Evolutionary conservation across 2,888 invertebrate genomes (phyloP), one percentile per base, ranked within the genome.

Genomic region (Salticus scenicus): DNA sequence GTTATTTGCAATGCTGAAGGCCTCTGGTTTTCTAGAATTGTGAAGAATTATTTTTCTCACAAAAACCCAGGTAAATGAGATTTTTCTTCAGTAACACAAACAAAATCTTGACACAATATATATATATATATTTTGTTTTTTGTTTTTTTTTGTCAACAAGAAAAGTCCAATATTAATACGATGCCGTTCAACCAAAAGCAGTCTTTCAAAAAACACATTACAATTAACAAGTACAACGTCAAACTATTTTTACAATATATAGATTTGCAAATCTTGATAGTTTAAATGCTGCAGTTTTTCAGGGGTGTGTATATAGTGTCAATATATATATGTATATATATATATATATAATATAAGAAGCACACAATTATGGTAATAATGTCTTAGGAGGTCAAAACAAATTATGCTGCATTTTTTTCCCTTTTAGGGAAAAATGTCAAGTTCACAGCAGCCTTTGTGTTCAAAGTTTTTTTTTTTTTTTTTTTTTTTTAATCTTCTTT

Each of bases 201-300:
- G 72, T 82, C 72, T 31, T 72, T 66, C 63, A 71, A n/a, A n/a
- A n/a, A 83, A 83, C 76, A 83, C 83, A 73, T 72, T 83, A 83
- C 83, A 70, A 77, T 83, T 83, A 83, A 83, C 83, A 83, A 72
- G 72, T 77, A 83, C 83, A 83, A 83, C 82, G 82, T 82, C 76
- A 72, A 82, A 70, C 83, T 83, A 83, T 77, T 73, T 77, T 77
- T 83, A 83, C 73, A 83, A 83, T 83, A 83, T 83, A 83, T 76
- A 83, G 83, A 83, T 77, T 83, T 83, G 83, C 83, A 72, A 83
- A 72, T 83, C 82, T 83, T 77, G 83, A 77, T 83, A 83, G 73
- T 63, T 83, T 83, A 83, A 83, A 83, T 77, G 83, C 77, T 76
- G 75, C 82, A 82, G 77, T 83, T 77, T 66, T 41, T 77, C 77